A percentile compares a stretch with the other conserved stretches of the same genome.
phyloP scores from a whole-genome alignment of 2,888 invertebrate genomes.

The Alloscopus bannaensis region DNA sequence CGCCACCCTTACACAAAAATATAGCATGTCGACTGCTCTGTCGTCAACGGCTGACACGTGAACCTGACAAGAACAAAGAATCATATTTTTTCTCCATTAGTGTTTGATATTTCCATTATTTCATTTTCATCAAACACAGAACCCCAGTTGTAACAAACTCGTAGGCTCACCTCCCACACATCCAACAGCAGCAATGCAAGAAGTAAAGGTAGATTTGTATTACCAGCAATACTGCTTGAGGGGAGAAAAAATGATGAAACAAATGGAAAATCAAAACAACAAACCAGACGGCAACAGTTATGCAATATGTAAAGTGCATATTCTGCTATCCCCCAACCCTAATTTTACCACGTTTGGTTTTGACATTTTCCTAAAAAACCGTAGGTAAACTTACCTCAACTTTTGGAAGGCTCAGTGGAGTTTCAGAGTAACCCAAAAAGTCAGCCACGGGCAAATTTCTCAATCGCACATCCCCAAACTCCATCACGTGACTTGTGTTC shows the following conservation, averaged over 20 bases:
- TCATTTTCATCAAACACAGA: too few species aligned
- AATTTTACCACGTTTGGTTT: background rate
- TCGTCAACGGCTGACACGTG: slow-evolving; percentile 27
- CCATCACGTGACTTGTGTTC: slow-evolving; percentile 79
- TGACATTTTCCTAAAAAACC: background rate
- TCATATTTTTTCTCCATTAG: slow-evolving; percentile 15
- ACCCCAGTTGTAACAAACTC: too few species aligned
- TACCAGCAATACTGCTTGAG: too few species aligned
- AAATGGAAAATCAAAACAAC: too few species aligned
- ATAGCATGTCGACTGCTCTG: too few species aligned
- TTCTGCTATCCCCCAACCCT: too few species aligned
- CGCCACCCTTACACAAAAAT: background rate
- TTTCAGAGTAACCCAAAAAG: slow-evolving; percentile 73
- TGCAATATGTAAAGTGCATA: too few species aligned
- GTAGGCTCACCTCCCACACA: too few species aligned
- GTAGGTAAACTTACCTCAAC: slow-evolving; percentile 63
- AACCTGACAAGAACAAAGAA: slow-evolving; percentile 47
- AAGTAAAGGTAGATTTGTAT: too few species aligned
- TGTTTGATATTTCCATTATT: slow-evolving; percentile 40
- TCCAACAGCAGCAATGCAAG: too few species aligned
- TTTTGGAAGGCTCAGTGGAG: slow-evolving; percentile 50
- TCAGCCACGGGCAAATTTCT: slow-evolving; percentile 74
- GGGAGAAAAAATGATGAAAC: too few species aligned
- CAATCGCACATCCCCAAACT: slow-evolving; percentile 78
- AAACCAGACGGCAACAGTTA: too few species aligned